A percentile compares a stretch with the other conserved stretches of the same genome.
Conservation (phyloP, 2,888 invertebrate species). For the Heliconius charithonia region DNA sequence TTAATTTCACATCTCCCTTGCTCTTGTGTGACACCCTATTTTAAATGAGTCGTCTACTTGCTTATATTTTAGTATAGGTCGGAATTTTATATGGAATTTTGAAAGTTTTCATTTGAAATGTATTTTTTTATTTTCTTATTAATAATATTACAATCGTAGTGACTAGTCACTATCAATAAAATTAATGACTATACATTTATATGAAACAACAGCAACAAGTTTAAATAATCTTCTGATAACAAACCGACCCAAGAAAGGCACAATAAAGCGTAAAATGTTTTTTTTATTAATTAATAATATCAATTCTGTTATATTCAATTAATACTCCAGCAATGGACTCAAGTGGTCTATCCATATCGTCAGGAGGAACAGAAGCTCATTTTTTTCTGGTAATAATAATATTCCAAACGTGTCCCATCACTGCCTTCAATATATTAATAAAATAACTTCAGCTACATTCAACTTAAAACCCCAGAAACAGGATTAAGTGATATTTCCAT, state of each 20-base stretch:
- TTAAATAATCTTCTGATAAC: no score
- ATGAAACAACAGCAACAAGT: no score
- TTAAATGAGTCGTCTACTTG: neutral
- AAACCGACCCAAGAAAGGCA: no score
- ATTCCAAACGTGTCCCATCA: neutral
- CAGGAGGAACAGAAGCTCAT: conserved; percentile 66
- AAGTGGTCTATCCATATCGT: conserved; percentile 39
- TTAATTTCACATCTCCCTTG: conserved; percentile 49
- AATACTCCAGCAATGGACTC: conserved; percentile 24
- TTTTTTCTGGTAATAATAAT: neutral
- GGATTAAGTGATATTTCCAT: neutral
- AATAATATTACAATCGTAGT: neutral
- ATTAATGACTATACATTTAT: neutral
- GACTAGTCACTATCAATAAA: neutral
- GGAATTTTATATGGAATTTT: neutral
- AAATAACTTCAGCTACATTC: no score
- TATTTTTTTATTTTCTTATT: neutral
- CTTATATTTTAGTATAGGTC: neutral
- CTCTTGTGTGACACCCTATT: conserved; percentile 44
- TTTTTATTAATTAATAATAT: neutral
- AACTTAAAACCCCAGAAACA: no score
- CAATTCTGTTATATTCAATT: neutral
- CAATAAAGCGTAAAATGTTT: neutral
- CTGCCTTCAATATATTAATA: no score
- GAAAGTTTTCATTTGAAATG: neutral